Evolutionary conservation across 1,140 invertebrate genomes (phyloP).

Genomic region (Macrocentrus cingulum): DNA sequence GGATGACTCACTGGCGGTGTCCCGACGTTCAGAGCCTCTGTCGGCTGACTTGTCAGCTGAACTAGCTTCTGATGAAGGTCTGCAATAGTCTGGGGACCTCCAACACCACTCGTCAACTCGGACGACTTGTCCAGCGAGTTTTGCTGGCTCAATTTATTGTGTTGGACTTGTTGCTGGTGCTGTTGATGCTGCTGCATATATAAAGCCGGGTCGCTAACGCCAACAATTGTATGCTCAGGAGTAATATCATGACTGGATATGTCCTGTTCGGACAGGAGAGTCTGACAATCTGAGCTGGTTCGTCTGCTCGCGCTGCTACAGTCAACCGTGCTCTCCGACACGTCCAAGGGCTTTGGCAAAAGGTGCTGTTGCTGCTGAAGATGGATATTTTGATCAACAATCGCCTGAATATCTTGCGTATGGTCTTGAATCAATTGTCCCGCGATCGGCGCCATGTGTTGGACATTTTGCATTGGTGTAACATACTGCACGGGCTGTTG

Average conservation of each 20-base stretch:
- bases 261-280: slow-evolving; percentile 51
- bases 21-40: slow-evolving; percentile 54
- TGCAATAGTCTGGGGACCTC: slow-evolving; percentile 60
- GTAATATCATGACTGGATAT: slow-evolving; percentile 54
- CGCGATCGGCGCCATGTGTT: slow-evolving; percentile 21
- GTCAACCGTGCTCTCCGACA: slow-evolving; percentile 43
- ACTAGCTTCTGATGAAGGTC: slow-evolving; percentile 62
- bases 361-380: slow-evolving; percentile 43
- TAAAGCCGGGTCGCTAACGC: slow-evolving; percentile 41
- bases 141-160: slow-evolving; percentile 59
- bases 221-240: slow-evolving; percentile 53
- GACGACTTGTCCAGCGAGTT: slow-evolving; percentile 58
- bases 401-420: slow-evolving; percentile 32
- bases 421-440: slow-evolving; percentile 12
- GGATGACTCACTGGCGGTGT: slow-evolving; percentile 62
- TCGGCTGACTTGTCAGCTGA: slow-evolving; percentile 61
- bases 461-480: slow-evolving; percentile 11
- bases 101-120: slow-evolving; percentile 27
- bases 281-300: slow-evolving; percentile 49
- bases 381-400: slow-evolving; percentile 43
- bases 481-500: slow-evolving; percentile 27
- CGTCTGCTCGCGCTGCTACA: slow-evolving; percentile 44
- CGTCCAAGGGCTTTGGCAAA: slow-evolving; percentile 29
- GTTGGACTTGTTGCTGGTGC: slow-evolving; percentile 29
- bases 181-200: slow-evolving; percentile 43